These are phyloP conservation scores for Callospermophilus lateralis DNA, from an alignment of 2,113 vertebrate genomes.

Conservation along the genomic window DNA sequence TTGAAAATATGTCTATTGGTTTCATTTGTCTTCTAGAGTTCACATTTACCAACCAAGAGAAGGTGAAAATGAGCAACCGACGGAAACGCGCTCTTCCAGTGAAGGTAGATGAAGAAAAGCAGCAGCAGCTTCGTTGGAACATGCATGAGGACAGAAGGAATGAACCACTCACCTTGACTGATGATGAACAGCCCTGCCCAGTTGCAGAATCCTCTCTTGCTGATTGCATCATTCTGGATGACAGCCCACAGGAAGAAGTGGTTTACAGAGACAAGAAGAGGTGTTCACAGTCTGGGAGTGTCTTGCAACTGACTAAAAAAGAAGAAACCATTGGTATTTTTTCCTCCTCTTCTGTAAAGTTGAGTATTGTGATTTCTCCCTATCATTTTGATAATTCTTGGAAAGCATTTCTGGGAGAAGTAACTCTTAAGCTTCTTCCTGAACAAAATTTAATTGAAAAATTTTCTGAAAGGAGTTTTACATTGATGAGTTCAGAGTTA, in stretches of 20 bases:
- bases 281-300: constrained; percentile 61
- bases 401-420: constrained; percentile 94
- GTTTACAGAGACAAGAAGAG: constrained; percentile 65
- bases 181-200: constrained; percentile 78
- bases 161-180: constrained; percentile 81
- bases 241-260: constrained; percentile 76
- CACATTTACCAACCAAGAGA: neutral
- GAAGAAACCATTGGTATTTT: constrained; percentile 81
- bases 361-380: constrained; percentile 88
- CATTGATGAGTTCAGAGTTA: constrained; percentile 87
- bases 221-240: constrained; percentile 76
- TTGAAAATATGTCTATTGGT: neutral
- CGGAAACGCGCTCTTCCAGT: constrained; percentile 94
- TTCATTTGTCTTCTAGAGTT: constrained; percentile 64
- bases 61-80: constrained; percentile 92
- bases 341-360: constrained; percentile 82
- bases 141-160: constrained; percentile 94
- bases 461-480: constrained; percentile 87
- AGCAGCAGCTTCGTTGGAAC: constrained; percentile 94
- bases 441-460: constrained; percentile 81
- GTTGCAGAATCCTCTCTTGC: constrained; percentile 83
- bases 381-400: constrained; percentile 85
- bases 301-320: constrained; percentile 55
- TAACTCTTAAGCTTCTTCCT: constrained; percentile 87
- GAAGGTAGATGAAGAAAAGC: constrained; percentile 93